Evolutionary conservation across 2,888 invertebrate genomes (phyloP).

Genomic region (Oconnorella tubifera): DNA sequence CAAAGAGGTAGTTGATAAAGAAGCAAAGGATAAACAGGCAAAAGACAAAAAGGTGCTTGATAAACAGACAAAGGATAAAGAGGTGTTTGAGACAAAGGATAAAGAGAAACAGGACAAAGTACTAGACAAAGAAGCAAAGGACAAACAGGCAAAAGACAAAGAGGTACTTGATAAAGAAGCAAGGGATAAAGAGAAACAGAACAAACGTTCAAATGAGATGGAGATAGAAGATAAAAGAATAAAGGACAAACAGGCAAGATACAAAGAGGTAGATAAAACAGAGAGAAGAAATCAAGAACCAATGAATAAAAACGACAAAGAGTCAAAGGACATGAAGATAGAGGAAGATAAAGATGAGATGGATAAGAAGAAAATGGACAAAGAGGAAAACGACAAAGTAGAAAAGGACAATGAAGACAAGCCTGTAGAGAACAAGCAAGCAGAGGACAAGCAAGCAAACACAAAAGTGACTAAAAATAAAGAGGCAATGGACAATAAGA

Average conservation of each 20-base stretch:
- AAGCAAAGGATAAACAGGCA: neutral
- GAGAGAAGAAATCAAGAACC: neutral
- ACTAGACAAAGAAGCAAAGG: too few species aligned
- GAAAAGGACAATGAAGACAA: neutral
- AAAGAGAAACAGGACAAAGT: too few species aligned
- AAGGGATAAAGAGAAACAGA: too few species aligned
- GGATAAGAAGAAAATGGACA: neutral
- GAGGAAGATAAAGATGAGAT: neutral
- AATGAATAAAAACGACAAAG: neutral
- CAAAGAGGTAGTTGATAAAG: neutral
- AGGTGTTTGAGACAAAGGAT: too few species aligned
- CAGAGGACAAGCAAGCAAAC: neutral
- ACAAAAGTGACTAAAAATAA: too few species aligned
- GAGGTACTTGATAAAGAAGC: neutral
- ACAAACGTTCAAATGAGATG: too few species aligned
- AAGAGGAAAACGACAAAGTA: neutral
- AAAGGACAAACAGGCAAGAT: too few species aligned
- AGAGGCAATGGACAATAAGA: too few species aligned
- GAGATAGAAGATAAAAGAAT: too few species aligned
- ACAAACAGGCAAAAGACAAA: neutral
- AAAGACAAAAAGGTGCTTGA: conserved; percentile 1
- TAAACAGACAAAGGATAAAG: neutral
- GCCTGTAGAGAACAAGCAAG: neutral
- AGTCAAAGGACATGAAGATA: neutral
- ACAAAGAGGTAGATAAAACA: neutral